Evolutionary conservation across 2,113 vertebrate genomes (phyloP).

Genomic region (Catharus bicknelli): DNA sequence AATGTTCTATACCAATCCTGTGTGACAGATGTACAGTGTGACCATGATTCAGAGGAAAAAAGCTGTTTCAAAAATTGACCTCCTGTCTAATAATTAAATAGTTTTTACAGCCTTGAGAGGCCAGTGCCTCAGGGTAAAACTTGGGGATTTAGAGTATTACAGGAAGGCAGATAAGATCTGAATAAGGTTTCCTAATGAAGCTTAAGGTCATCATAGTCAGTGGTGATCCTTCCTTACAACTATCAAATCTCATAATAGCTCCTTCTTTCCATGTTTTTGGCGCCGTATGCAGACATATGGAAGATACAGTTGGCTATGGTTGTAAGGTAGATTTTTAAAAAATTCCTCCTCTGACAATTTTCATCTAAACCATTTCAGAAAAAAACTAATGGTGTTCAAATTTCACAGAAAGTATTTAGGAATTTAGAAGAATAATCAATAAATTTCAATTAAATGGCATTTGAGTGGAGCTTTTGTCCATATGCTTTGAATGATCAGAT

Average conservation of each 20-base stretch:
- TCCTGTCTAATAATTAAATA: not conserved
- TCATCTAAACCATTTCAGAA: not conserved
- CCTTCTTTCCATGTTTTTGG: not conserved
- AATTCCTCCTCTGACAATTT: not conserved
- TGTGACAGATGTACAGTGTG: not conserved
- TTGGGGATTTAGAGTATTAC: not conserved
- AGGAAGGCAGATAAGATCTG: not conserved
- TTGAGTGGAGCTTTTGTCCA: not conserved
- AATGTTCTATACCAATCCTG: rapidly evolving
- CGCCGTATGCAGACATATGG: not conserved
- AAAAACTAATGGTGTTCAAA: not conserved
- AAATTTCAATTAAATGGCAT: not conserved
- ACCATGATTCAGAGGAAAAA: not conserved
- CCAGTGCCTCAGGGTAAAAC: not conserved
- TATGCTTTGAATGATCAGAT: not conserved
- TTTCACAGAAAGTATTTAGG: not conserved
- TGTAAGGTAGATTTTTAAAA: not conserved
- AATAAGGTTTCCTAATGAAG: not conserved
- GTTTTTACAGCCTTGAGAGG: not conserved
- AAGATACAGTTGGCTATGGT: not conserved
- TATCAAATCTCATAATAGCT: not conserved
- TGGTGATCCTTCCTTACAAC: not conserved
- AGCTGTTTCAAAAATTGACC: not conserved
- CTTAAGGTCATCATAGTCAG: not conserved
- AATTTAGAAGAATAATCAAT: not conserved